These are phyloP conservation scores for Pseudopipra pipra DNA, from an alignment of 2,113 vertebrate genomes.

Conservation along the genomic window DNA sequence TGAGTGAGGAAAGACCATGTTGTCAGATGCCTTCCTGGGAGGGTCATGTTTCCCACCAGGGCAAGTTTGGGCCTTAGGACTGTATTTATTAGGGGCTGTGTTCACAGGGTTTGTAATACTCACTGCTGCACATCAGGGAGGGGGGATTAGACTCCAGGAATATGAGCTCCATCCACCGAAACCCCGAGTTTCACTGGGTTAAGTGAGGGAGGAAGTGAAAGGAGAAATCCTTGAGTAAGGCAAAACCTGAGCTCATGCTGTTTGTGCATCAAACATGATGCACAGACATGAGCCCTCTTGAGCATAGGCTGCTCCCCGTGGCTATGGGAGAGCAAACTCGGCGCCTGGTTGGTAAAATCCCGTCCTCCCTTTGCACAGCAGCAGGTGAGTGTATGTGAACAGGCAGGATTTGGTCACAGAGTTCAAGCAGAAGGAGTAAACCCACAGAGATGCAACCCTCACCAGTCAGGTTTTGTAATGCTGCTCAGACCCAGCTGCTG, in stretches of 20 bases:
- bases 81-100: neutral
- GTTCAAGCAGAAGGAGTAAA: neutral
- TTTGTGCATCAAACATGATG: neutral
- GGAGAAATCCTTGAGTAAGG: neutral
- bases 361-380: neutral
- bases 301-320: neutral
- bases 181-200: neutral
- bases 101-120: neutral
- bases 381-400: neutral
- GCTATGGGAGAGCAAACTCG: neutral
- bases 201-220: neutral
- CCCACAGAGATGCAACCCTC: neutral
- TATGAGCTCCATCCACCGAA: neutral
- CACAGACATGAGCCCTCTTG: neutral
- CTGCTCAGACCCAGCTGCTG: rapidly evolving
- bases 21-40: neutral
- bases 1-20: neutral
- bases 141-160: neutral
- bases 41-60: neutral
- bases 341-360: neutral
- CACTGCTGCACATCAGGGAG: neutral
- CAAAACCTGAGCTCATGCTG: neutral
- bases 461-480: neutral
- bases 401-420: neutral
- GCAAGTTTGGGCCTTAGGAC: neutral